Conservation (phyloP, 2,113 vertebrate genomes). For the Ammodytes dubius region DNA sequence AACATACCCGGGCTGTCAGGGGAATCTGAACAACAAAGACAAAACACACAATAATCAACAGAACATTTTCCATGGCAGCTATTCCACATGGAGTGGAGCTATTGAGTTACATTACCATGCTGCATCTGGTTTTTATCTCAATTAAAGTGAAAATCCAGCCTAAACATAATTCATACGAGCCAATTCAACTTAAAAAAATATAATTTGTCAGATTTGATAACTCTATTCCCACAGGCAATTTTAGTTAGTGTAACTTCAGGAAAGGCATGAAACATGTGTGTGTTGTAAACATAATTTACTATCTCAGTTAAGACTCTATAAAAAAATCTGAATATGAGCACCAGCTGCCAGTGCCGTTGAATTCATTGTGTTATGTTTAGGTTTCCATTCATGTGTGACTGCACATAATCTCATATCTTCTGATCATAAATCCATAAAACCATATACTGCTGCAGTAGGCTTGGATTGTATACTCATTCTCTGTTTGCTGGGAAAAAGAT, state of each 20-base stretch:
- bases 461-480: not conserved
- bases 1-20: constrained; percentile 86
- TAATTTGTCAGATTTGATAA: not conserved
- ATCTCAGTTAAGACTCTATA: not conserved
- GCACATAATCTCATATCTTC: not conserved
- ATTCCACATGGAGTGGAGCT: constrained; percentile 72
- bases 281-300: not conserved
- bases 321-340: not conserved
- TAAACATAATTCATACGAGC: constrained; percentile 13
- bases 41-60: constrained; percentile 77
- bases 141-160: constrained; percentile 62
- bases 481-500: not conserved
- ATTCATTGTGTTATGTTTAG: not conserved
- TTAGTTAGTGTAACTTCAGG: not conserved
- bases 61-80: constrained; percentile 77
- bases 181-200: not conserved
- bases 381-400: not conserved
- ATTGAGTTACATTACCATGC: constrained; percentile 67
- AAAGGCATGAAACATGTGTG: not conserved
- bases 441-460: not conserved
- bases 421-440: not conserved
- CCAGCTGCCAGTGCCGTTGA: not conserved
- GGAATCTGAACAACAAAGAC: constrained; percentile 82
- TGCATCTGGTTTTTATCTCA: constrained; percentile 59
- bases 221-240: not conserved